These are phyloP conservation scores for Phalloptychus januarius DNA, from an alignment of 2,797 vertebrate genomes.

Conservation along the genomic window DNA sequence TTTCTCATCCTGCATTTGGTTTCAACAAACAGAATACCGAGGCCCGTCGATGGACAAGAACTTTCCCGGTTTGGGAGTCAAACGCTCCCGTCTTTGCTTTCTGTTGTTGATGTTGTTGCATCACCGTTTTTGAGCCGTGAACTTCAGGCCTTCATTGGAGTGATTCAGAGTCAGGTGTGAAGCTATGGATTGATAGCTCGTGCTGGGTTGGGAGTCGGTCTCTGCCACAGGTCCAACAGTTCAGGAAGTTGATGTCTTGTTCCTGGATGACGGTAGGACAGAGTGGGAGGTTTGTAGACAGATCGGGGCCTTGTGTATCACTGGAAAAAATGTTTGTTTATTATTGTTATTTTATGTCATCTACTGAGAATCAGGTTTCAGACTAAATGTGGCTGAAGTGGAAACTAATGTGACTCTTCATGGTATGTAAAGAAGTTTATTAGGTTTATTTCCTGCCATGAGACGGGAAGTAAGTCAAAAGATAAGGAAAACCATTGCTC, in stretches of 20 bases:
- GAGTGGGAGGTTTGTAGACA: not conserved
- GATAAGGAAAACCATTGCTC: no score
- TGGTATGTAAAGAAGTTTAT: no score
- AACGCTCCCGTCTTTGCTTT: not conserved
- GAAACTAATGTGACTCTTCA: no score
- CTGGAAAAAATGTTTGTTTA: no score
- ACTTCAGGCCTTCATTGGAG: not conserved
- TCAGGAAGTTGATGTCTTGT: not conserved
- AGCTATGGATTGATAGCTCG: not conserved
- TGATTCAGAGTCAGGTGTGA: no score
- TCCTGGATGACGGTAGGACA: not conserved
- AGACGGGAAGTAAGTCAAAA: no score
- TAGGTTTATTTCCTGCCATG: no score
- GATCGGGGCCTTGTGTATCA: no score
- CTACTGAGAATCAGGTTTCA: no score
- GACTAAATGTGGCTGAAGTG: no score
- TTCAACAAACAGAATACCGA: not conserved
- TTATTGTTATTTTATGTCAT: no score
- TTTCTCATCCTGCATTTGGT: not conserved
- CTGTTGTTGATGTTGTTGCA: not conserved
- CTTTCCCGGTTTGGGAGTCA: not conserved
- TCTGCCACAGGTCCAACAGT: not conserved
- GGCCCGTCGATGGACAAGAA: not conserved
- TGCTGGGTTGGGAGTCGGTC: not conserved
- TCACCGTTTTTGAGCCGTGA: not conserved